phyloP scores from a whole-genome alignment of 2,113 vertebrate genomes.

The Lepisosteus oculatus region DNA sequence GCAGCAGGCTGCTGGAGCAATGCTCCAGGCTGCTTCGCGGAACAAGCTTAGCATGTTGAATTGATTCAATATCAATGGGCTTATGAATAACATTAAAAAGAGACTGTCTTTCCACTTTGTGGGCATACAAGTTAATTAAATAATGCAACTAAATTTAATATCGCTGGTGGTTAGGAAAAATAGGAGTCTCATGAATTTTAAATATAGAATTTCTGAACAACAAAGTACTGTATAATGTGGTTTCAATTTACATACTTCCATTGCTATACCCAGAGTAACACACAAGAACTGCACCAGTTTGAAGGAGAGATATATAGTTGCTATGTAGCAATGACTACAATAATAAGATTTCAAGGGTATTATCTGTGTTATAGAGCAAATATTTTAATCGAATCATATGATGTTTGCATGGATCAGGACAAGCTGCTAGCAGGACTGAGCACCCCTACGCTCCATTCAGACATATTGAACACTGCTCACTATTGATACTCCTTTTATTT shows the following conservation, averaged over 20 bases:
- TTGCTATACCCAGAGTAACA: not conserved
- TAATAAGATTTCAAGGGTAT: too few relatives aligned
- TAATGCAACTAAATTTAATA: constrained; percentile 11
- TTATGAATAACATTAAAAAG: constrained; percentile 10
- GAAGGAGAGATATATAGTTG: too few relatives aligned
- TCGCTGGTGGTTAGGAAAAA: constrained; percentile 8
- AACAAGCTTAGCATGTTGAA: too few relatives aligned
- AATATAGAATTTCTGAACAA: not conserved
- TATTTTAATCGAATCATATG: too few relatives aligned
- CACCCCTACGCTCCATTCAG: too few relatives aligned
- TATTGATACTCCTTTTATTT: too few relatives aligned
- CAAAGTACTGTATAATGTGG: not conserved
- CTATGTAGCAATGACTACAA: too few relatives aligned
- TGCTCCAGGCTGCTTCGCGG: not conserved
- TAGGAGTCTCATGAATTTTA: constrained; percentile 14
- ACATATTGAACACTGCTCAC: too few relatives aligned
- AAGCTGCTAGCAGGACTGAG: too few relatives aligned
- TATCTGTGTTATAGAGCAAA: too few relatives aligned
- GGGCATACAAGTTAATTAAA: constrained; percentile 3
- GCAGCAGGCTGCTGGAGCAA: not conserved
- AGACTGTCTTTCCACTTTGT: not conserved
- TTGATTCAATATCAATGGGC: not conserved
- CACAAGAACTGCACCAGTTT: too few relatives aligned
- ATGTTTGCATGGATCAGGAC: too few relatives aligned
- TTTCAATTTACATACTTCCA: constrained; percentile 4